These are phyloP conservation scores for Neodiprion virginianus DNA, from an alignment of 1,140 invertebrate species.

Conservation along the genomic window DNA sequence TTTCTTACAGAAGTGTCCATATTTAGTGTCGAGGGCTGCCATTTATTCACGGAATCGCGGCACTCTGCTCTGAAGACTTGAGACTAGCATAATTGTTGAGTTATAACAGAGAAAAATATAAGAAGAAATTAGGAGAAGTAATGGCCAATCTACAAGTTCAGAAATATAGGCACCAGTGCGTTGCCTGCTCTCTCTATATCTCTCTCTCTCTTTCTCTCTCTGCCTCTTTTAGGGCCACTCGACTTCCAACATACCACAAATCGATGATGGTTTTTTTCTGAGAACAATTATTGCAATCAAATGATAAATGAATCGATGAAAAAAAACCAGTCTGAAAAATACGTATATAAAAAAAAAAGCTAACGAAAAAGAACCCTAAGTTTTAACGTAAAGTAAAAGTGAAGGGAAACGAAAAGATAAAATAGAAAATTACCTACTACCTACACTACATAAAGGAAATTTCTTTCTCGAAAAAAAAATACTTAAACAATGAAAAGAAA, in stretches of 20 bases:
- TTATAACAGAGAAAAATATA: conserved; percentile 25
- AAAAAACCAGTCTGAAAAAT: conserved; percentile 36
- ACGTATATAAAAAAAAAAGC: conserved; percentile 34
- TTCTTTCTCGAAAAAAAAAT: conserved; percentile 5
- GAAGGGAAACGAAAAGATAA: not conserved
- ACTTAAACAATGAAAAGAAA: not conserved
- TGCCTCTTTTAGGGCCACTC: conserved; percentile 41
- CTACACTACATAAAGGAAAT: not conserved
- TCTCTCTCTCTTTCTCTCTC: conserved; percentile 20
- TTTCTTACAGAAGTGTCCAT: conserved; percentile 85
- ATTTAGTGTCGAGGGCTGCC: conserved; percentile 85
- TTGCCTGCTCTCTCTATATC: not conserved
- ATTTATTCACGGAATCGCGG: conserved; percentile 50
- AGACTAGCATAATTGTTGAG: conserved; percentile 33
- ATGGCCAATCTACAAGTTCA: not conserved
- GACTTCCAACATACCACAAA: conserved; percentile 10
- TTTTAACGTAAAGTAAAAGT: not conserved
- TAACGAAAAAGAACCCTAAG: conserved; percentile 31
- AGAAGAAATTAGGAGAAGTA: conserved; percentile 18
- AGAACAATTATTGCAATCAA: conserved; percentile 39
- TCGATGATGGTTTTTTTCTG: not conserved
- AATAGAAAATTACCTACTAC: not conserved
- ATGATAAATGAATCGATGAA: conserved; percentile 36
- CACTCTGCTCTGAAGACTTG: conserved; percentile 48
- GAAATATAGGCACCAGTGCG: not conserved